Evolutionary conservation across 2,888 invertebrate genomes (phyloP).

Genomic region (Arge pagana): DNA sequence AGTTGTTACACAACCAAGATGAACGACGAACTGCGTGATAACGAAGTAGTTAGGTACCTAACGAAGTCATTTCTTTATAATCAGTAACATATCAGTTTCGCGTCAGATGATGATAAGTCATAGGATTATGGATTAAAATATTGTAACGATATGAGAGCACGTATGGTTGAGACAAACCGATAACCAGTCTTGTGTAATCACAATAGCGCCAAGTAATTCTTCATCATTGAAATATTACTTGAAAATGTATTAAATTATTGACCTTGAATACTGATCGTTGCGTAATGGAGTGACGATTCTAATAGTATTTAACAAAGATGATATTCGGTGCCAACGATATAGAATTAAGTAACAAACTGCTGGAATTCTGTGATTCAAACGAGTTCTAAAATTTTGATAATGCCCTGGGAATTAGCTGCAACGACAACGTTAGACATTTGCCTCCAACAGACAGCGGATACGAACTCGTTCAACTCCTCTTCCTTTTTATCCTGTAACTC

Average conservation of each 20-base stretch:
- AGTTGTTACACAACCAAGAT: not conserved
- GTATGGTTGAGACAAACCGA: not conserved
- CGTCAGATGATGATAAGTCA: too few relatives aligned
- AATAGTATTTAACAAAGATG: too few relatives aligned
- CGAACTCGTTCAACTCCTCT: conserved; percentile 89
- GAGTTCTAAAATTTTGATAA: conserved; percentile 84
- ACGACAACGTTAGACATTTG: conserved; percentile 83
- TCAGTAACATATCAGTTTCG: too few relatives aligned
- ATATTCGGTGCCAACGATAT: too few relatives aligned
- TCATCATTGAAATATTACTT: too few relatives aligned
- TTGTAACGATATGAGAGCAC: not conserved
- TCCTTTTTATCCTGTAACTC: conserved; percentile 74
- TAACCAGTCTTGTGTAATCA: too few relatives aligned
- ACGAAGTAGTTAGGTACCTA: conserved; percentile 8
- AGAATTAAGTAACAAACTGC: too few relatives aligned
- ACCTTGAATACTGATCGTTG: too few relatives aligned
- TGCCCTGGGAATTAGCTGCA: conserved; percentile 93
- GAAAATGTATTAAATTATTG: too few relatives aligned
- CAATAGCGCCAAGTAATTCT: too few relatives aligned
- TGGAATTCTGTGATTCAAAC: conserved; percentile 59
- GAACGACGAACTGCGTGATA: not conserved
- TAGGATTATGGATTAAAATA: too few relatives aligned
- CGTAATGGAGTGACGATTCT: too few relatives aligned
- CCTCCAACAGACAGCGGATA: conserved; percentile 94
- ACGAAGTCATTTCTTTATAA: conserved; percentile 2